Conservation (phyloP, 1,140 invertebrate species). For the Potamilus streckersoni region DNA sequence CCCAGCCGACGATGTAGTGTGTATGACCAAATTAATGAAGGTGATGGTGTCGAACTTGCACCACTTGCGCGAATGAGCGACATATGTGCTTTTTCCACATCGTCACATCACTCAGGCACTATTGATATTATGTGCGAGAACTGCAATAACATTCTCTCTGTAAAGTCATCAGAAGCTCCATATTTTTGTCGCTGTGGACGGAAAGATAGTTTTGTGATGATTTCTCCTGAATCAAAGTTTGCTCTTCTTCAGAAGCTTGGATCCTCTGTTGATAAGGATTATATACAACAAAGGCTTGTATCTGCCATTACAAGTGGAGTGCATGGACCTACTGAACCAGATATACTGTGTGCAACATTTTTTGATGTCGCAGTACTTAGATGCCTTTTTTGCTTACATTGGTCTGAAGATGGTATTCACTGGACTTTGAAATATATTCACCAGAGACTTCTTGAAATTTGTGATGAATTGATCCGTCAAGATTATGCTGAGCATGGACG, state of each 20-base stretch:
- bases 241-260: slow-evolving; percentile 48
- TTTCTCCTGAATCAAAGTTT: slow-evolving; percentile 46
- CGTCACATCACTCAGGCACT: slow-evolving; percentile 52
- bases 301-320: slow-evolving; percentile 55
- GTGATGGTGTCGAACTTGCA: slow-evolving; percentile 48
- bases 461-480: slow-evolving; percentile 77
- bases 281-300: slow-evolving; percentile 58
- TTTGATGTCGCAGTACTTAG: slow-evolving; percentile 95
- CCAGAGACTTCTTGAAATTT: slow-evolving; percentile 67
- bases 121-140: slow-evolving; percentile 63
- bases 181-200: slow-evolving; percentile 55
- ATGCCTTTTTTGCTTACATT: slow-evolving; percentile 96
- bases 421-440: slow-evolving; percentile 91
- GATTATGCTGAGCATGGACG: slow-evolving; percentile 81
- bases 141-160: slow-evolving; percentile 61
- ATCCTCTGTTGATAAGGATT: slow-evolving; percentile 57
- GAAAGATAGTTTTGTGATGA: slow-evolving; percentile 52
- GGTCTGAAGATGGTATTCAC: slow-evolving; percentile 97
- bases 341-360: slow-evolving; percentile 79
- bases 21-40: slow-evolving; percentile 15
- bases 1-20: slow-evolving; percentile 23
- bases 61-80: slow-evolving; percentile 65
- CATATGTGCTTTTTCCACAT: slow-evolving; percentile 58
- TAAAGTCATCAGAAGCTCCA: slow-evolving; percentile 36
- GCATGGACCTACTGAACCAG: slow-evolving; percentile 48